Base-by-base conservation (phyloP, 2,797 vertebrate species). In the Sebastes kiyomatsui region DNA sequence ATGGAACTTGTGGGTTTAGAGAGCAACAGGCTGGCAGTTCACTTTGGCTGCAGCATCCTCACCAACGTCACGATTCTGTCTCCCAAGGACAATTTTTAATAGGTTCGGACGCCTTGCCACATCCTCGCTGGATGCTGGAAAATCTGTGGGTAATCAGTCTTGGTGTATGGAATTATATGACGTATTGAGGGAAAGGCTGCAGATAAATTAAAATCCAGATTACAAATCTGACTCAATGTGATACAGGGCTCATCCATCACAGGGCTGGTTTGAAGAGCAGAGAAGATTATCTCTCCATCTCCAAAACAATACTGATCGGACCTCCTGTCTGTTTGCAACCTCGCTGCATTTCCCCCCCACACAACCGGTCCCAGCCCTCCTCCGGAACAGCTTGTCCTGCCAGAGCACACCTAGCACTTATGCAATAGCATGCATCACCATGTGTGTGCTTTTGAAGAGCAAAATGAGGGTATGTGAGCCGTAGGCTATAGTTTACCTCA, bases 351-450 rank as follows among this genome's bases (percentile, higher is more conserved):
- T 13, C 46, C 49, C 32, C 35, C 23, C 52, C 76, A 14, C 22
- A 2, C 33, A 35, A 69, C 35, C 59, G 18, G 67, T 33, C 33
- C 32, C 61, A 18, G 71, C 55, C 76, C 60, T 78, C 75, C 73
- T 72, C 72, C 18, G 7, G 85, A 88, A 93, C 92, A 86, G 77
- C 73, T 25, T 83, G 89, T 92, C 82, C 90, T 90, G 80, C 87
- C 89, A 91, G 65, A 88, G 88, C 88, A 80, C 90, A 92, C 88
- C 89, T 90, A 81, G 68, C 66, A 16, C 77, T 92, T 88, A 81
- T 42, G 77, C 72, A 93, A 93, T 10, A 30, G 33, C 66, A 52
- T 25, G 69, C 77, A 88, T 84, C 87, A 66, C 38, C 1, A 2
- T 20, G 32, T 6, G 30, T 33, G 52, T 25, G 22, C 60, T 68